phyloP scores from a whole-genome alignment of 23 tunicate species.

The Styela clava region DNA sequence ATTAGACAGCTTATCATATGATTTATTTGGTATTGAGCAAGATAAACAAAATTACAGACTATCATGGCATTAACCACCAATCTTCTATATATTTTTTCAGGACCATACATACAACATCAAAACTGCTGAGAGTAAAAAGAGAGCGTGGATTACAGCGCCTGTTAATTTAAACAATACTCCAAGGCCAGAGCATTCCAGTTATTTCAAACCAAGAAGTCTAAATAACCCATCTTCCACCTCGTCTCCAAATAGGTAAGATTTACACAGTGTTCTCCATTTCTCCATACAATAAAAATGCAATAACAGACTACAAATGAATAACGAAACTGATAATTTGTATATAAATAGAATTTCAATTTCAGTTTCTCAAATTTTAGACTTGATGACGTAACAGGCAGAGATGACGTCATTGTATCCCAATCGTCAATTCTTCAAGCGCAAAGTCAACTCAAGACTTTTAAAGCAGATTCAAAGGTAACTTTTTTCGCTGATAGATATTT shows the following conservation, averaged over 20 bases:
- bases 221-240: not conserved
- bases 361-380: too few relatives aligned
- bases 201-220: not conserved
- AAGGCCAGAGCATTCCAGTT: slow-evolving; percentile 5
- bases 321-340: too few relatives aligned
- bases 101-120: slow-evolving; percentile 18
- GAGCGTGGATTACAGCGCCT: slow-evolving; percentile 23
- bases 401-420: not conserved
- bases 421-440: not conserved
- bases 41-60: too few relatives aligned
- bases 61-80: not conserved
- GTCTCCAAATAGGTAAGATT: not conserved
- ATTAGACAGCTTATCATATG: too few relatives aligned
- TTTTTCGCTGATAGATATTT: not conserved
- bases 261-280: too few relatives aligned
- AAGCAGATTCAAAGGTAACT: slow-evolving; percentile 7
- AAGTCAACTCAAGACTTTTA: not conserved
- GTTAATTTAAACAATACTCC: not conserved
- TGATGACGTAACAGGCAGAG: not conserved
- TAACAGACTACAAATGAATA: too few relatives aligned
- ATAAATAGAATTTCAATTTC: too few relatives aligned
- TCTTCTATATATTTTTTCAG: slow-evolving; percentile 8
- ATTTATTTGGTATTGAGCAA: too few relatives aligned
- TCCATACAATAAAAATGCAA: too few relatives aligned
- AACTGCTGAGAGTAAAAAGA: slow-evolving; percentile 15